Conservation (phyloP, 2,113 vertebrate genomes). For the Ammodytes dubius region DNA sequence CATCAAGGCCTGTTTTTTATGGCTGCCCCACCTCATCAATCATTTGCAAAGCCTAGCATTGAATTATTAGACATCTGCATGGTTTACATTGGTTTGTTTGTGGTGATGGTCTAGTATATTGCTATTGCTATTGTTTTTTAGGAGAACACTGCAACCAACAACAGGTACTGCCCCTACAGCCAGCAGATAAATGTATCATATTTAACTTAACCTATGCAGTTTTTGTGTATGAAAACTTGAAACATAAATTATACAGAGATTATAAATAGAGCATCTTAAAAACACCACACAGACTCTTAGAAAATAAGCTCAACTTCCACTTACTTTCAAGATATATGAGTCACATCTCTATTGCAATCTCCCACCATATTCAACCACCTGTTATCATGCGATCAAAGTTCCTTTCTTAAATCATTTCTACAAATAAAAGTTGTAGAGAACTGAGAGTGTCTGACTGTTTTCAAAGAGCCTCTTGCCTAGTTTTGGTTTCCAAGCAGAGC, state of each 20-base stretch:
- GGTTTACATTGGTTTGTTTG: not conserved
- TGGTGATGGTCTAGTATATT: not conserved
- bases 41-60: not conserved
- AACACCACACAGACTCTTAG: not conserved
- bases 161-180: constrained; percentile 15
- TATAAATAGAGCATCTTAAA: not conserved
- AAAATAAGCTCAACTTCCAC: not conserved
- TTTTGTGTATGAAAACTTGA: not conserved
- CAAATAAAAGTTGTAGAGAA: not conserved
- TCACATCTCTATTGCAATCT: not conserved
- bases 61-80: not conserved
- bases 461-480: not conserved
- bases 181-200: constrained; percentile 6
- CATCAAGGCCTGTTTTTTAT: not conserved
- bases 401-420: not conserved
- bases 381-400: not conserved
- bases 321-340: not conserved
- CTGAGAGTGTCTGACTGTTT: not conserved
- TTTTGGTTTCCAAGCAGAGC: constrained; percentile 29
- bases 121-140: not conserved
- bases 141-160: not conserved
- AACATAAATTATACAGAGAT: not conserved
- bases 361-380: not conserved
- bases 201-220: constrained; percentile 6
- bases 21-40: not conserved